Conservation (phyloP, 2,888 invertebrate genomes). For the Tenthredo amoena region DNA sequence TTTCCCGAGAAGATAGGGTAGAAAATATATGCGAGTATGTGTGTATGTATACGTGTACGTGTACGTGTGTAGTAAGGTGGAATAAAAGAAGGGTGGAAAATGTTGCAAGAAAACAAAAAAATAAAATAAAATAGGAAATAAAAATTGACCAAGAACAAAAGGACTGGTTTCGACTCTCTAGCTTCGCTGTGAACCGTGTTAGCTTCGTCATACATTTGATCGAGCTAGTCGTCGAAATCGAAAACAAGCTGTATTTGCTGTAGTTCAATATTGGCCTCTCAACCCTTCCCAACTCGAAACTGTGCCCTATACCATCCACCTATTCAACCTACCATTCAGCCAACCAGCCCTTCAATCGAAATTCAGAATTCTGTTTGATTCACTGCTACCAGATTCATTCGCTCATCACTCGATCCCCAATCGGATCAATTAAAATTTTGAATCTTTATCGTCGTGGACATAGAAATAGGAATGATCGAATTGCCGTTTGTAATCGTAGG, state of each 20-base stretch:
- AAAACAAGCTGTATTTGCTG: slow-evolving; percentile 62
- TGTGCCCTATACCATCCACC: slow-evolving; percentile 22
- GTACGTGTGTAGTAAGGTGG: background rate
- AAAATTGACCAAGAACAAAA: background rate
- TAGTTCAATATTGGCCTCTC: slow-evolving; percentile 61
- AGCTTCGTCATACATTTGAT: slow-evolving; percentile 32
- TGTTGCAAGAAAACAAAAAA: background rate
- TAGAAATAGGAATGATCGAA: background rate
- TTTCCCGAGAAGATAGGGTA: background rate
- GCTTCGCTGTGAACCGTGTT: background rate
- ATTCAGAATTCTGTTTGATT: slow-evolving; percentile 48
- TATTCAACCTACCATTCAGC: background rate
- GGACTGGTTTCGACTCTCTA: background rate
- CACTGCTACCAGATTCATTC: background rate
- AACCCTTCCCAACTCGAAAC: slow-evolving; percentile 46
- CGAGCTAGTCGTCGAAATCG: slow-evolving; percentile 57
- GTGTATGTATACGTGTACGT: background rate
- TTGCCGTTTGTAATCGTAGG: background rate
- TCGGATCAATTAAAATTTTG: background rate
- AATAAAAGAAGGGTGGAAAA: background rate
- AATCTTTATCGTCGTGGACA: background rate
- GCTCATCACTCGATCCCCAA: background rate
- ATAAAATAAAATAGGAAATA: background rate
- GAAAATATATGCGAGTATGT: background rate
- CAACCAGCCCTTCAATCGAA: slow-evolving; percentile 20